phyloP scores from a whole-genome alignment of 2,797 vertebrate species.

The Peromyscus eremicus region DNA sequence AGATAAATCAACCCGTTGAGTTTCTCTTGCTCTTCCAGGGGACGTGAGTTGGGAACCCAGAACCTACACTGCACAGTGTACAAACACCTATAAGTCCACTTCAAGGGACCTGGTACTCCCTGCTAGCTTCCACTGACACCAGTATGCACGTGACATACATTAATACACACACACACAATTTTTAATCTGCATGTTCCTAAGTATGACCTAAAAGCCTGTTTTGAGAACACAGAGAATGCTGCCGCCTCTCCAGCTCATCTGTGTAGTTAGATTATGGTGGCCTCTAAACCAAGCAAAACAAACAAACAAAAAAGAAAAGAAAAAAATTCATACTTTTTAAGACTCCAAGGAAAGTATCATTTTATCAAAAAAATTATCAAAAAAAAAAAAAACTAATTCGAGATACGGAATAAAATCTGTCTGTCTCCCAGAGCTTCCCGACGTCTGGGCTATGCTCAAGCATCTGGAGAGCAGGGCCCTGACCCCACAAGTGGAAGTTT shows the following conservation, averaged over 20 bases:
- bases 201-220: neutral
- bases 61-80: neutral
- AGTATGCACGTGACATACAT: neutral
- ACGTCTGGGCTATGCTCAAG: too few species aligned
- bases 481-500: too few species aligned
- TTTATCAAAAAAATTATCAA: neutral
- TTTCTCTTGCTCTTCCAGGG: neutral
- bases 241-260: neutral
- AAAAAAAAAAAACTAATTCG: too few species aligned
- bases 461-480: too few species aligned
- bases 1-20: neutral
- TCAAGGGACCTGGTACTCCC: neutral
- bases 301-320: too few species aligned
- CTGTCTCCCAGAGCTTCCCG: too few species aligned
- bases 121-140: neutral
- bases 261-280: neutral
- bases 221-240: neutral
- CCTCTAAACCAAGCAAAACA: neutral
- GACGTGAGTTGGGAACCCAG: neutral
- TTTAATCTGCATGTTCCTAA: constrained; percentile 11
- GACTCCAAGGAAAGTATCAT: neutral
- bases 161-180: neutral
- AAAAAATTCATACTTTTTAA: constrained; percentile 29
- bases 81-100: neutral
- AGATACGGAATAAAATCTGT: too few species aligned